Evolutionary conservation across 1,140 invertebrate species (phyloP), one percentile per base, ranked within the genome.

Genomic region (Pomacea maculata): DNA sequence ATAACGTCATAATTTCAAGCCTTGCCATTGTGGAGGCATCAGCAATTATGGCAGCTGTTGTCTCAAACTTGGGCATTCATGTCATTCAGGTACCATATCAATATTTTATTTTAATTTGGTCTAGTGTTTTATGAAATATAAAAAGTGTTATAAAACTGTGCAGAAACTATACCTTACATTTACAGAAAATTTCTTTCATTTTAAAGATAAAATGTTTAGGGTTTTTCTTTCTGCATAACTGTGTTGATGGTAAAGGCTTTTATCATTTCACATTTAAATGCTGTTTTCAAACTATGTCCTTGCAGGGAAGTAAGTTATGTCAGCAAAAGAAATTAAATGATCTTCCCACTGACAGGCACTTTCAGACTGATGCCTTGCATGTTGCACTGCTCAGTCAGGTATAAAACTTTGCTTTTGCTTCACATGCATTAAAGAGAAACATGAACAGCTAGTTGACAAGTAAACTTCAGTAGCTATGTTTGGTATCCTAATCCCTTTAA

Each of bases 281-380:
- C 10, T 5, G 15, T 6, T 9, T 64, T 64, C 15, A 25, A 64
- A 6, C 19, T 34, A 10, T 67, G 5, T 45, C 10, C 5, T 25
- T 57, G 57, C 77, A 68, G 77, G 77, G 77, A 25, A 67, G 65
- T 12, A 78, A 78, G 77, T 57, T 55, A 11, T 8, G 10, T 17
- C 67, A 54, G 34, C 67, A 79, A 57, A 73, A 29, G 1, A 70
- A 73, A 17, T 54, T 77, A 64, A 65, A 84, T 29, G 25, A n/a
- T 61, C 71, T 84, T 64, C 71, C 81, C 8, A 57, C n/a, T 55
- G 70, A 76, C 10, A 80, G 75, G 52, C 72, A 82, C 45, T 84
- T 82, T 19, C 83, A 84, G 67, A 84, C 83, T 67, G 52, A 79
- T 64, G 83, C 83, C 34, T 57, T 84, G n/a, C 72, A 84, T 70